Base-by-base conservation (phyloP, 1,140 invertebrate species). In the Drosophila murphyi region DNA sequence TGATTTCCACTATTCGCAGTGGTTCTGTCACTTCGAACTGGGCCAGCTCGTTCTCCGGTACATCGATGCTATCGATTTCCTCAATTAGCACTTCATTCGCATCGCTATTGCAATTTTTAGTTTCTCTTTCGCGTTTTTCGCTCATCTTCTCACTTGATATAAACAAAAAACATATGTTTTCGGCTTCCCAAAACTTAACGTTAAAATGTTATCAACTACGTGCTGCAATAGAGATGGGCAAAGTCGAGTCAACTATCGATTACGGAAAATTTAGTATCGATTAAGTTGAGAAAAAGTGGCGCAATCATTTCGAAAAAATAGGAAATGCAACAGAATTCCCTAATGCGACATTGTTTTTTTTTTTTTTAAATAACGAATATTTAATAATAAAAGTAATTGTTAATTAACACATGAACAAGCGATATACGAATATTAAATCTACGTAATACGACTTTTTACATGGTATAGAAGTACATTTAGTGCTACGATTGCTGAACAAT, bases 21-120 rank as follows among this genome's bases (percentile, higher is more conserved):
- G 90, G 91, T 48, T 91, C 69, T 4, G 91, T 91, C 43, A 82
- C 79, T 62, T 87, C 56, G 47, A 92, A 92, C 32, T 92, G 79
- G 3, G 74, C 78, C 39, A 92, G 35, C 39, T 92, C 91, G 47
- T 61, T 73, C 12, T 82, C 83, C 3, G 89, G 71, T 3, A 92
- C 83, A 78, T 92, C 80, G 43, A 90, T 83, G 61, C 83, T 90
- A 48, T 91, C 81, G 6, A 92, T 78, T 74, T 91, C 91, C 64
- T 92, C 91, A 34, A 92, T 88, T 8, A 92, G 31, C 3, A 89
- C 78, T 28, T 74, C 82, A 45, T 78, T 32, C 2, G 29, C 32
- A 10, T 70, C 57, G 28, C 28, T 32, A 50, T 52, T 69, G 8
- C 41, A 39, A 3, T 8, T 35, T 57, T 59, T 59, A 20, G n/a